A percentile compares a stretch with the other conserved stretches of the same genome.
phyloP scores from a whole-genome alignment of 2,888 invertebrate genomes.

The Ophion costatus region DNA sequence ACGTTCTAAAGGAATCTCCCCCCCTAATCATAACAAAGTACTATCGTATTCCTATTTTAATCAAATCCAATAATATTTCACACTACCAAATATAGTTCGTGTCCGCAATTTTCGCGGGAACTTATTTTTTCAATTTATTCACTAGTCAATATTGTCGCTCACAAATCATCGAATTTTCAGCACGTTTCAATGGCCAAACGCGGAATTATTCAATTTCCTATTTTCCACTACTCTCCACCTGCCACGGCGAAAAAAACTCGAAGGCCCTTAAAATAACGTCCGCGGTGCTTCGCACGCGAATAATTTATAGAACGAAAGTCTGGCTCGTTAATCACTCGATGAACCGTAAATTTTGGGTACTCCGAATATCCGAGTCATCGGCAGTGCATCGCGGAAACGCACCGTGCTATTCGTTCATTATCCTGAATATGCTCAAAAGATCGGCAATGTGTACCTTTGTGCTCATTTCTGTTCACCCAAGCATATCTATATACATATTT shows the following conservation, averaged over 20 bases:
- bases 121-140: too few species aligned
- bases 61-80: too few species aligned
- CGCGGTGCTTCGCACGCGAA: not conserved
- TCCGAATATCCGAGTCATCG: slow-evolving; percentile 12
- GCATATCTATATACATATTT: not conserved
- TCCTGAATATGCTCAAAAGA: slow-evolving; percentile 31
- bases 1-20: too few species aligned
- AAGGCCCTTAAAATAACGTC: slow-evolving; percentile 1
- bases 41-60: too few species aligned
- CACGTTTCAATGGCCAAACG: too few species aligned
- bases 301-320: slow-evolving; percentile 1
- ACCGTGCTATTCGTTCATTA: slow-evolving; percentile 28
- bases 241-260: not conserved
- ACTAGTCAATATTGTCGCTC: too few species aligned
- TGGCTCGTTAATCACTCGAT: slow-evolving; percentile 19
- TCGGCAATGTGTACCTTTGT: slow-evolving; percentile 32
- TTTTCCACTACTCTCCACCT: too few species aligned
- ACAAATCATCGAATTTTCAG: too few species aligned
- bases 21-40: too few species aligned
- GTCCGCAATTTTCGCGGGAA: too few species aligned
- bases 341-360: slow-evolving; percentile 4
- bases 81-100: too few species aligned
- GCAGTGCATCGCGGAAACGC: not conserved
- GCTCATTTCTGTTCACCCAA: not conserved
- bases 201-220: too few species aligned